Conservation (phyloP, 35 echinoderm and acorn worm genomes). For the Anneissia japonica region DNA sequence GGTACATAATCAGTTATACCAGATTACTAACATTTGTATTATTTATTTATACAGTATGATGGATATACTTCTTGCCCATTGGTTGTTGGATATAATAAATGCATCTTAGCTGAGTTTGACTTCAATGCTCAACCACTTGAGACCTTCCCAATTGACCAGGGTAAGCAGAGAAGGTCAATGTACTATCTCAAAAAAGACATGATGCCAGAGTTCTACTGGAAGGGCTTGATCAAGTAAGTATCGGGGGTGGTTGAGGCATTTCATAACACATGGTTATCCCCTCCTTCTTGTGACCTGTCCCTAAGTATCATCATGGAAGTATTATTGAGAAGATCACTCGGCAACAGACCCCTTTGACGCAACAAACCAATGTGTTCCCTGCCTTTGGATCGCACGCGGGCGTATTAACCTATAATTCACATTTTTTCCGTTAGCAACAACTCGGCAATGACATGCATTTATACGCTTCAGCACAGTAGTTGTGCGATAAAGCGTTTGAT, state of each 20-base stretch:
- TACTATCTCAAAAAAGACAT: conserved; percentile 76
- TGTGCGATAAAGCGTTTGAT: too few species aligned
- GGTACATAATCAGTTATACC: not conserved
- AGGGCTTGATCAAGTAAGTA: conserved; percentile 74
- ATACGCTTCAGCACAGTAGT: too few species aligned
- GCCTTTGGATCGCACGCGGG: too few species aligned
- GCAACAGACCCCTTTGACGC: too few species aligned
- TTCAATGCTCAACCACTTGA: conserved; percentile 70
- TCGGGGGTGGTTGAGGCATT: not conserved
- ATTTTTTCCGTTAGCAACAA: too few species aligned
- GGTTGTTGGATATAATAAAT: conserved; percentile 60
- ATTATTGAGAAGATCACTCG: too few species aligned
- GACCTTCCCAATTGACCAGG: conserved; percentile 88
- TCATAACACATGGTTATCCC: too few species aligned
- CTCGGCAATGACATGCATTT: too few species aligned
- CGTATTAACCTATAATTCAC: too few species aligned
- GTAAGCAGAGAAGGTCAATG: conserved; percentile 65
- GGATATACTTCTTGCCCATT: conserved; percentile 93
- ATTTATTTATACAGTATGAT: conserved; percentile 62
- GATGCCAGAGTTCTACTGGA: conserved; percentile 83
- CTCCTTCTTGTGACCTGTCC: too few species aligned
- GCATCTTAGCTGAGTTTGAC: conserved; percentile 89
- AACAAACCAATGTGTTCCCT: too few species aligned
- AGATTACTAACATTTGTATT: not conserved
- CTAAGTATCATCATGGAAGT: too few species aligned